These are phyloP conservation scores for Epinotia demarniana DNA, from an alignment of 2,888 invertebrate genomes.

Conservation along the genomic window DNA sequence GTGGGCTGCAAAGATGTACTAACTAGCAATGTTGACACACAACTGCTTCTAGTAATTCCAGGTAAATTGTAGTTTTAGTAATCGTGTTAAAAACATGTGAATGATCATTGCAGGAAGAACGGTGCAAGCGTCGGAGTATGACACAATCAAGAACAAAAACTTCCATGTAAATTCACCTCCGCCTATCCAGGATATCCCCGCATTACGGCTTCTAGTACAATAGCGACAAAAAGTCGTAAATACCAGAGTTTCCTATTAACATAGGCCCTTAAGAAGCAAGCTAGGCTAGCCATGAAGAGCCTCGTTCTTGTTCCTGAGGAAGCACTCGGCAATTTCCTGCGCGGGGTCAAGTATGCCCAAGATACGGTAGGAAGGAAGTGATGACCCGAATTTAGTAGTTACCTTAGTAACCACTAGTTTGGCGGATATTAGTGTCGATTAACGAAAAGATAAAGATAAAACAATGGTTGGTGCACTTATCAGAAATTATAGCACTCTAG, in stretches of 20 bases:
- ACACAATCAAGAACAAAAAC: constrained; percentile 19
- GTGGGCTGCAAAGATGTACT: constrained; percentile 15
- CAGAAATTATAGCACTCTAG: background rate
- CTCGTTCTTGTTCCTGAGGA: constrained; percentile 52
- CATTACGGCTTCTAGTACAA: constrained; percentile 25
- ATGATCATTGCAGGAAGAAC: background rate
- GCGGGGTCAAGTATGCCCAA: constrained; percentile 61
- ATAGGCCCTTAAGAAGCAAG: background rate
- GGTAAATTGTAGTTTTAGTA: background rate
- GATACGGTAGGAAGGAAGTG: constrained; percentile 60
- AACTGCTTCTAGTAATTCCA: background rate
- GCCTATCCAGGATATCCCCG: constrained; percentile 25
- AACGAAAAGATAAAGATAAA: constrained; percentile 29
- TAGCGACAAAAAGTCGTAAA: background rate
- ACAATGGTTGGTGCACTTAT: background rate
- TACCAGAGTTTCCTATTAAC: background rate
- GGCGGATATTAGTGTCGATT: constrained; percentile 38
- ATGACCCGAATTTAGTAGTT: constrained; percentile 55
- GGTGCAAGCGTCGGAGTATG: constrained; percentile 15
- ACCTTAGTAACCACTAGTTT: constrained; percentile 24
- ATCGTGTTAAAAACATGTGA: background rate
- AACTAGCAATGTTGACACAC: background rate
- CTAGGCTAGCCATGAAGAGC: constrained; percentile 51
- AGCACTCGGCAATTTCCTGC: constrained; percentile 66
- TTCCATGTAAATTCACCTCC: constrained; percentile 15